Conservation (phyloP, 2,888 invertebrate genomes). For the Penaeus monodon region DNA sequence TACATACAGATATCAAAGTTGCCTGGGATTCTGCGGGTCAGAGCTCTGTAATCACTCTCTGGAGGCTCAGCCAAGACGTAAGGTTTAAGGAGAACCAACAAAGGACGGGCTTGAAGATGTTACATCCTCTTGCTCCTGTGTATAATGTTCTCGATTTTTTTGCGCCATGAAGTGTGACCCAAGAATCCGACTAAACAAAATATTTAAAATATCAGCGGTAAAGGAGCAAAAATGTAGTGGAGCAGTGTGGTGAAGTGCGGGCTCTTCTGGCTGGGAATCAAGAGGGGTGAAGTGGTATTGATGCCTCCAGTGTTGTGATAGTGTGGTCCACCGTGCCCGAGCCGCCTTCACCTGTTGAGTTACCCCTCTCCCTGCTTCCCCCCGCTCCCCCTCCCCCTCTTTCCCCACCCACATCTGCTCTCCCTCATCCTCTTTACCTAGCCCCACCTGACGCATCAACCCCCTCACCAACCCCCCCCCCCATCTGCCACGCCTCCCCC, state of each 20-base stretch:
- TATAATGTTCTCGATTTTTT: slow-evolving; percentile 12
- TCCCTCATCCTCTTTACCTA: not conserved
- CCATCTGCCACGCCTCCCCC: no score
- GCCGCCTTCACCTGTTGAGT: slow-evolving; percentile 26
- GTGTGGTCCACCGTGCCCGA: not conserved
- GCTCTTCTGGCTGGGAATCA: slow-evolving; percentile 23
- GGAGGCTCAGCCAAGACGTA: not conserved
- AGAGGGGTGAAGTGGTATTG: slow-evolving; percentile 34
- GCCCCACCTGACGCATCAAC: no score
- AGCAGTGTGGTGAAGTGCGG: slow-evolving; percentile 9
- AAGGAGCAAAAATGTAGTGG: slow-evolving; percentile 28
- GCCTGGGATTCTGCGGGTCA: no score
- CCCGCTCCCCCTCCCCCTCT: not conserved
- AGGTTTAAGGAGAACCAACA: not conserved
- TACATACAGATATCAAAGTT: no score
- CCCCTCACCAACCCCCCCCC: no score
- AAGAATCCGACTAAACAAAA: slow-evolving; percentile 23
- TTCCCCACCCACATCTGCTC: no score
- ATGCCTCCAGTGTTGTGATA: slow-evolving; percentile 27
- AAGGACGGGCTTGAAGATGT: no score
- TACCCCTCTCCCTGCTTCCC: not conserved
- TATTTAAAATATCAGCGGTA: slow-evolving; percentile 11
- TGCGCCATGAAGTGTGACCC: slow-evolving; percentile 10
- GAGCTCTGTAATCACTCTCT: no score
- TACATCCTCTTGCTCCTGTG: slow-evolving; percentile 5